phyloP scores from a whole-genome alignment of 2,888 invertebrate genomes.

The Eristalis pertinax region DNA sequence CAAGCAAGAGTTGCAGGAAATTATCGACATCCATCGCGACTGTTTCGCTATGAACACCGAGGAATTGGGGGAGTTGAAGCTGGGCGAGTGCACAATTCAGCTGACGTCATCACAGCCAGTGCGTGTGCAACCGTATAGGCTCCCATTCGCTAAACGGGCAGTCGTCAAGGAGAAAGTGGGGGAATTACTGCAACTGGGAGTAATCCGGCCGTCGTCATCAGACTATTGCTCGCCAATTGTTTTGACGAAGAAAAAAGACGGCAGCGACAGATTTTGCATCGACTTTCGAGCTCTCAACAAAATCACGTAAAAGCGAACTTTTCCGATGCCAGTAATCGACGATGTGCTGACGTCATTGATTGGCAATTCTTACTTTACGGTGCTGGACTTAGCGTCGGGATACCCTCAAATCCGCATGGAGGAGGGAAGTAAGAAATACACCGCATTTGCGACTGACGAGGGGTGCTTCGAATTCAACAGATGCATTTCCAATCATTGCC shows the following conservation, averaged over 20 bases:
- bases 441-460: constrained; percentile 36
- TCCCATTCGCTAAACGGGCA: neutral
- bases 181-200: neutral
- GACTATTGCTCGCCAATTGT: too few species aligned
- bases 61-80: neutral
- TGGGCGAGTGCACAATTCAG: neutral
- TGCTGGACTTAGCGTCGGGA: constrained; percentile 29
- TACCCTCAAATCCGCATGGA: constrained; percentile 41
- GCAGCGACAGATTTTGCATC: constrained; percentile 20
- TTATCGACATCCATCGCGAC: neutral
- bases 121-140: neutral
- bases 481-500: neutral
- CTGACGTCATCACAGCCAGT: neutral
- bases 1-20: neutral
- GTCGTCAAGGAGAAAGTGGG: neutral
- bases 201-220: neutral
- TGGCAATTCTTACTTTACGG: neutral
- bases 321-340: neutral
- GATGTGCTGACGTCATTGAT: neutral
- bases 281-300: constrained; percentile 4
- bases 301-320: neutral
- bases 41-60: constrained; percentile 4
- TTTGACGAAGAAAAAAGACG: too few species aligned
- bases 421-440: constrained; percentile 11
- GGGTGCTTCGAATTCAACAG: constrained; percentile 33